A percentile compares a stretch with the other conserved stretches of the same genome.
These are phyloP conservation scores for Drosophila kurseongensis DNA, from an alignment of 1,140 invertebrate genomes.

Conservation along the genomic window DNA sequence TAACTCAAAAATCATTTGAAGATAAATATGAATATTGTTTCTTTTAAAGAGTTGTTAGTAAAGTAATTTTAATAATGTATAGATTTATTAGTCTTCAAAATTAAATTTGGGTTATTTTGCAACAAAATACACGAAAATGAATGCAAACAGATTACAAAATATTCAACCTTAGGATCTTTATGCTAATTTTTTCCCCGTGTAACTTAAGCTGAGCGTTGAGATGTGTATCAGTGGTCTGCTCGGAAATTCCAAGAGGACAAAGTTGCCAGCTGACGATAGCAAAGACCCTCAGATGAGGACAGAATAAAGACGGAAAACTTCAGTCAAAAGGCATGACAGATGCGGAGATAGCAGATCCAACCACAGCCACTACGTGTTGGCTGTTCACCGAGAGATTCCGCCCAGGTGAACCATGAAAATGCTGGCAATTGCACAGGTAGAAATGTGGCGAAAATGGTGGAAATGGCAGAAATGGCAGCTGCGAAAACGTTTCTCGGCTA, in stretches of 20 bases:
- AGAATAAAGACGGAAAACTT: conserved; percentile 4
- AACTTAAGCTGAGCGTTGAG: conserved; percentile 5
- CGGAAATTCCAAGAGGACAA: conserved; percentile 30
- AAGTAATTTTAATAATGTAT: too few relatives aligned
- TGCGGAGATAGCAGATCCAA: conserved; percentile 40
- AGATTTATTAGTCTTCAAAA: too few relatives aligned
- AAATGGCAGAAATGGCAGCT: conserved; percentile 25
- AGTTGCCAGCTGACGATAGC: conserved; percentile 25
- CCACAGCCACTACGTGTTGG: conserved; percentile 24
- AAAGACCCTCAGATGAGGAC: neutral
- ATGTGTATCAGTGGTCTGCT: conserved; percentile 19
- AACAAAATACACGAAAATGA: too few relatives aligned
- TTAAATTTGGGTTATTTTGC: too few relatives aligned
- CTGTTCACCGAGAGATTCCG: conserved; percentile 34
- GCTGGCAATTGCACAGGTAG: conserved; percentile 37
- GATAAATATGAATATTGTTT: too few relatives aligned
- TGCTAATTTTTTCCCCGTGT: neutral
- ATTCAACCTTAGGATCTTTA: too few relatives aligned
- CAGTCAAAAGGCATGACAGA: conserved; percentile 63
- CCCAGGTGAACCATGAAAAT: conserved; percentile 51
- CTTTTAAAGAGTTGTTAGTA: too few relatives aligned
- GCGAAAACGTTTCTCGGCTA: conserved; percentile 48
- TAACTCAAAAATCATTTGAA: too few relatives aligned
- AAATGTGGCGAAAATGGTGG: conserved; percentile 1
- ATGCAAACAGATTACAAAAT: too few relatives aligned